Base-by-base conservation (phyloP, 2,797 vertebrate genomes). In the Paramormyrops hopkinsi region DNA sequence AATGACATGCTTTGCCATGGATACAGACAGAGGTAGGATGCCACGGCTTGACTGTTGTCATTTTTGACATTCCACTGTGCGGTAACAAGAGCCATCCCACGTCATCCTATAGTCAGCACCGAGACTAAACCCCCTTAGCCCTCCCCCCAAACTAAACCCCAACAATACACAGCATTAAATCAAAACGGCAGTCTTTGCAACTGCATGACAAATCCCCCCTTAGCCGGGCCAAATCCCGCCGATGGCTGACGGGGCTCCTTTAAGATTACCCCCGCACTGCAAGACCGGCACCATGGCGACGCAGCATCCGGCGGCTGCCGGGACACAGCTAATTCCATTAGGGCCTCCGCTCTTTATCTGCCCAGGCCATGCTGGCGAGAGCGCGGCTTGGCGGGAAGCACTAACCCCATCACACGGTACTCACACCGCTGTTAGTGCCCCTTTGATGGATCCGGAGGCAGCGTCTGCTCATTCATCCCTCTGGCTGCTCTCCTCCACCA, bases 261-360 rank as follows among this genome's bases (percentile, higher is more conserved):
- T 69, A 85, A 65, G 79, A 65, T 37, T 44, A 51, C 53, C 51
- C 17, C 3, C 22, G 22, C 41, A 7, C 29, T 73, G 89, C 56
- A 46, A 90, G 76, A 22, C 7, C 5, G 3, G 88, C 65, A n/a
- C 89, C 89, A 90, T 56, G 6, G 89, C 25, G 37, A 91, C 89
- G 19, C 88, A 86, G 48, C 48, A 8, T 90, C 87, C 87, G 29
- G 87, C 17, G 79, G 89, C 87, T 89, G 54, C 87, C 73, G 56
- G 14, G 88, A 46, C 54, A 11, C 44, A 0, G 65, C 56, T 76
- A 88, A 90, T 90, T 89, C 54, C 62, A 90, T 91, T 91, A 91
- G 88, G 89, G 44, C 29, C n/a, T 25, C 85, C 79, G 69, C 69
- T 51, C 48, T 88, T 91, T 90, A 91, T 90, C 90, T 89, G 69